Conservation (phyloP, 2,888 invertebrate genomes). For the Agrochola lychnidis region DNA sequence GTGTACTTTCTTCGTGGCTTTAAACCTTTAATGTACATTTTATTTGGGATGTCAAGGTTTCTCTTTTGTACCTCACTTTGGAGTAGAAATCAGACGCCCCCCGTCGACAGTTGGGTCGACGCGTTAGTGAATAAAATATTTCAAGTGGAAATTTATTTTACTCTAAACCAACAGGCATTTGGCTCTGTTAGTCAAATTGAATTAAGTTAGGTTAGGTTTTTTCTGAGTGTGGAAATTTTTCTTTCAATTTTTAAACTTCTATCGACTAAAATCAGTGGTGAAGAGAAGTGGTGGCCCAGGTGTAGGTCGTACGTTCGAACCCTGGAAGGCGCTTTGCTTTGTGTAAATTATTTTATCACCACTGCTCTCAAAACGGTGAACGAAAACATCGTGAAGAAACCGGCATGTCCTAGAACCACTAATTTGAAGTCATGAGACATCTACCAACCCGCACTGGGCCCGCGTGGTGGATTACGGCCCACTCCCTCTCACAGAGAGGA, state of each 20-base stretch:
- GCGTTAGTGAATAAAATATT: slow-evolving; percentile 41
- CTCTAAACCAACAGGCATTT: not conserved
- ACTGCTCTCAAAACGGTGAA: too few relatives aligned
- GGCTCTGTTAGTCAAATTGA: not conserved
- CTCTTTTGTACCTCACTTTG: slow-evolving; percentile 1
- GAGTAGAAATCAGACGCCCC: not conserved
- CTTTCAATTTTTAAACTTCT: too few relatives aligned
- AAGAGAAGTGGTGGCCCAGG: too few relatives aligned
- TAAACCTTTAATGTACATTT: slow-evolving; percentile 16
- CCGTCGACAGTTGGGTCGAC: slow-evolving; percentile 2
- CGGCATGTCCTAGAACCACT: too few relatives aligned
- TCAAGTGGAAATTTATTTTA: slow-evolving; percentile 17
- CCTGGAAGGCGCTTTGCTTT: too few relatives aligned
- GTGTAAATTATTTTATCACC: too few relatives aligned
- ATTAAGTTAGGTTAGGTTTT: not conserved
- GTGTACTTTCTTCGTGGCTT: not conserved
- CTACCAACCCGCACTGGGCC: too few relatives aligned
- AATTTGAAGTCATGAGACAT: too few relatives aligned
- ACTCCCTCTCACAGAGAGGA: too few relatives aligned
- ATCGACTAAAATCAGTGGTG: not conserved
- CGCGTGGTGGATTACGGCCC: too few relatives aligned
- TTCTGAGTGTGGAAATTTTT: not conserved
- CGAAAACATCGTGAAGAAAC: too few relatives aligned
- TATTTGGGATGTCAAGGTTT: slow-evolving; percentile 19
- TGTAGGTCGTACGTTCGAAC: too few relatives aligned